Conservation (phyloP, 1,140 invertebrate species). For the Tetramorium simillimum region DNA sequence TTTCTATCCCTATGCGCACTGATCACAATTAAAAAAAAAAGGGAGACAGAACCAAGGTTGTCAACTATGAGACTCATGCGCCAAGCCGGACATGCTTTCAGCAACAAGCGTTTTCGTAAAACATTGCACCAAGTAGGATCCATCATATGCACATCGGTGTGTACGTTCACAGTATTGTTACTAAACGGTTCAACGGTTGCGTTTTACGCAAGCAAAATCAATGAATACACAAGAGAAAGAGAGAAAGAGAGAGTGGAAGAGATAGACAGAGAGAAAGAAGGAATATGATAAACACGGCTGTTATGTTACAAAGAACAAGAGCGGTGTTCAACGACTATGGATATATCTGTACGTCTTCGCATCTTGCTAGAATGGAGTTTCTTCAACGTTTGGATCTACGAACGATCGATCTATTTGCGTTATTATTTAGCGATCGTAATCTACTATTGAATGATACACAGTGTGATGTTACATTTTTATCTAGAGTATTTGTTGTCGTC, state of each 20-base stretch:
- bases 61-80: slow-evolving; percentile 67
- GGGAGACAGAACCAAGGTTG: slow-evolving; percentile 21
- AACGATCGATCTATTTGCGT: slow-evolving; percentile 19
- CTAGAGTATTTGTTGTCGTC: background rate
- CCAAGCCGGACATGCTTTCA: slow-evolving; percentile 71
- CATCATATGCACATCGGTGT: slow-evolving; percentile 25
- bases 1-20: slow-evolving; percentile 61
- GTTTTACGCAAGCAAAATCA: slow-evolving; percentile 49
- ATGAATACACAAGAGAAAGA: background rate
- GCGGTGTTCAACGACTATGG: slow-evolving; percentile 16
- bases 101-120: slow-evolving; percentile 63
- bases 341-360: slow-evolving; percentile 30
- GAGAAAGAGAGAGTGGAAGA: background rate
- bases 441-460: slow-evolving; percentile 11
- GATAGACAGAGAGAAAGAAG: slow-evolving; percentile 19
- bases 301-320: slow-evolving; percentile 18
- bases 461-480: background rate
- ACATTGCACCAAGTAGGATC: slow-evolving; percentile 57
- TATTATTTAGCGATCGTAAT: slow-evolving; percentile 4
- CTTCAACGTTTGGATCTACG: background rate
- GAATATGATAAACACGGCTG: slow-evolving; percentile 27
- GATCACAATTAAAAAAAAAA: slow-evolving; percentile 35
- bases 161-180: slow-evolving; percentile 19
- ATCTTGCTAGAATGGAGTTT: slow-evolving; percentile 19
- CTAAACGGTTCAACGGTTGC: slow-evolving; percentile 27